phyloP scores from a whole-genome alignment of 2,113 vertebrate genomes.

The Corythoichthys haematopterus region DNA sequence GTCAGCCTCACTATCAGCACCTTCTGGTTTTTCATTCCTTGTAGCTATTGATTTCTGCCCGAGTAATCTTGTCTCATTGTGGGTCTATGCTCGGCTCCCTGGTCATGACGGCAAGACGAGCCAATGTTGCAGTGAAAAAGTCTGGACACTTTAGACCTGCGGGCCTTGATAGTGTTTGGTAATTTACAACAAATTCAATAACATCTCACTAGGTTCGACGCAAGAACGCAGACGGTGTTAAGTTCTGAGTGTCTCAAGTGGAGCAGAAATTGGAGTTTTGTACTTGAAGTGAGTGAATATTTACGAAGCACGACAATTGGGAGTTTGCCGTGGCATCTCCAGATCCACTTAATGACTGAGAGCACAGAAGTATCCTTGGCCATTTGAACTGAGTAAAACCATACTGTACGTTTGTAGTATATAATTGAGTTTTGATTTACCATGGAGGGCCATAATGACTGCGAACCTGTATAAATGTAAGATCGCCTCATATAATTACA shows the following conservation, averaged over 20 bases:
- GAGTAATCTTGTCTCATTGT: conserved; percentile 73
- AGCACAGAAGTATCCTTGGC: background rate
- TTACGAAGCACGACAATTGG: conserved; percentile 14
- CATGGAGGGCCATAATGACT: no score
- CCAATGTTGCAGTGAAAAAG: conserved; percentile 73
- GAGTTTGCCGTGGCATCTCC: background rate
- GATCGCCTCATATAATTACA: no score
- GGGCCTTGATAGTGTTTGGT: conserved; percentile 40
- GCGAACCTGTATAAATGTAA: no score
- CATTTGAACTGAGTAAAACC: background rate
- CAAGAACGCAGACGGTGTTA: background rate
- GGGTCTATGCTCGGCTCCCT: conserved; percentile 73
- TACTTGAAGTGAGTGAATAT: conserved; percentile 14
- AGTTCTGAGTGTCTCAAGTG: background rate
- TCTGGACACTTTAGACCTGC: conserved; percentile 48
- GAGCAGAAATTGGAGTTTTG: background rate
- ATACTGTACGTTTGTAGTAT: background rate
- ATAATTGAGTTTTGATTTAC: no score
- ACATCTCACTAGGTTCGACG: conserved; percentile 1
- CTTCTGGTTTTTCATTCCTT: conserved; percentile 72
- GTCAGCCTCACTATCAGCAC: conserved; percentile 73
- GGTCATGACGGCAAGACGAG: conserved; percentile 69
- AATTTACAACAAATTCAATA: conserved; percentile 32
- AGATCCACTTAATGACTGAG: background rate
- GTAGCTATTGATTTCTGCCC: conserved; percentile 85